These are phyloP conservation scores for Myxocyprinus asiaticus DNA, from an alignment of 2,113 vertebrate species.

Conservation along the genomic window DNA sequence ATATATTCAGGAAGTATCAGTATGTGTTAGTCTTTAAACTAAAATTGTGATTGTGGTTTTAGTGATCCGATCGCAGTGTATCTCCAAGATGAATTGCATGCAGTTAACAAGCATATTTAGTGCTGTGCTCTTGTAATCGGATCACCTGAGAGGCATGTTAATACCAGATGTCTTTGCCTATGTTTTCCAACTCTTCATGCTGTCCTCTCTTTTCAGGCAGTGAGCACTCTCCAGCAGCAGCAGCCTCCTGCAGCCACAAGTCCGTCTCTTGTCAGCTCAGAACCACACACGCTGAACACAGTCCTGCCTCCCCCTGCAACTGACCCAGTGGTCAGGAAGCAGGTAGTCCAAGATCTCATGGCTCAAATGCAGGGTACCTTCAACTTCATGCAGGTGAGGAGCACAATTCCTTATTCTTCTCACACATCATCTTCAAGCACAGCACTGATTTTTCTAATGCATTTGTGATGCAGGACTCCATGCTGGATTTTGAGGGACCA, in stretches of 20 bases:
- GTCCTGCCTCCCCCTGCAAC: conserved; percentile 77
- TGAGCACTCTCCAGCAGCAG: conserved; percentile 69
- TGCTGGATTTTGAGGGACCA: conserved; percentile 97
- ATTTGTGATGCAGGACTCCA: conserved; percentile 82
- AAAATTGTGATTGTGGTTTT: no score
- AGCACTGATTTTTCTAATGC: not conserved
- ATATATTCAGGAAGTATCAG: no score
- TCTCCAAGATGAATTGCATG: no score
- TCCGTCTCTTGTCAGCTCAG: conserved; percentile 58
- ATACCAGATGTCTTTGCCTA: not conserved
- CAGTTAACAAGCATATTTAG: no score
- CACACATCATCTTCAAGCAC: not conserved
- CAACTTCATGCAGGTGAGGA: conserved; percentile 96
- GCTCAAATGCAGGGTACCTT: conserved; percentile 98
- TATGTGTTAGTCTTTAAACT: no score
- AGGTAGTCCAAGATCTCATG: conserved; percentile 97
- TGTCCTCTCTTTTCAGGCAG: conserved; percentile 59
- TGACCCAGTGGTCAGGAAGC: conserved; percentile 91
- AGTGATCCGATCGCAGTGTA: no score
- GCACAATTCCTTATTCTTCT: not conserved
- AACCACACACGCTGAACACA: conserved; percentile 73
- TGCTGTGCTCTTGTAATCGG: no score
- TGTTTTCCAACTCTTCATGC: not conserved
- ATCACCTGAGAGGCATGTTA: not conserved
- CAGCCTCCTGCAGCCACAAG: conserved; percentile 63